Base-by-base conservation (phyloP, 2,113 vertebrate species). In the Ameiurus melas region DNA sequence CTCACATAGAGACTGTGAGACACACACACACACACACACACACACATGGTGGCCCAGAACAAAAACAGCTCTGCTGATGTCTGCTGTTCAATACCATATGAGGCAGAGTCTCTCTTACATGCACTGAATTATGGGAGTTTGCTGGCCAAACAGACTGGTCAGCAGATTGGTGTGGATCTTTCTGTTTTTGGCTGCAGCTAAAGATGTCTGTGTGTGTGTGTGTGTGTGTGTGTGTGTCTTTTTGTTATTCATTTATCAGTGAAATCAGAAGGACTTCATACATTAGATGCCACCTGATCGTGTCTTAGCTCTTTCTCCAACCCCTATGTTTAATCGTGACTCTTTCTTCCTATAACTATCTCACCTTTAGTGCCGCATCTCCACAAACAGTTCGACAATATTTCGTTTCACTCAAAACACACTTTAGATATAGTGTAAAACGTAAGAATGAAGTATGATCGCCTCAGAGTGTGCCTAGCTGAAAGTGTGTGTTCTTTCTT, bases 91-190 rank as follows among this genome's bases (percentile, higher is more conserved):
- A 88, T 86, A 90, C 81, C 86, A 83, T 87, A 86, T 88, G 89
- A 88, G 87, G 79, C 68, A 36, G 71, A 86, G 81, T 78, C 85
- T 88, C 84, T 88, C 75, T 85, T 81, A 62, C 87, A 86, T 75
- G 86, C 86, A 70, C 57, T 73, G 87, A 90, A 81, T 84, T 58
- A 77, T 88, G 83, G 68, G 83, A 88, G 70, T 83, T 90, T 88
- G 87, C 73, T 90, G 77, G 57, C 85, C 85, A 85, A 89, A 83
- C 89, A 90, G 89, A 90, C 90, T 90, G 89, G 90, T 84, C 81
- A 91, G 84, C 90, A 90, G 90, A 91, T 89, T 88, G 89, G 81
- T 85, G 80, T 83, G 70, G 70, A 87, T 91, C 83, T 60, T 83
- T 91, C 62, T 91, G 86, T 55, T 85, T 85, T 85, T 90, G 85